Percentiles rank a stretch among this genome's conserved stretches.
Evolutionary conservation across 2,113 vertebrate species (phyloP).

Genomic region (Antechinus flavipes): DNA sequence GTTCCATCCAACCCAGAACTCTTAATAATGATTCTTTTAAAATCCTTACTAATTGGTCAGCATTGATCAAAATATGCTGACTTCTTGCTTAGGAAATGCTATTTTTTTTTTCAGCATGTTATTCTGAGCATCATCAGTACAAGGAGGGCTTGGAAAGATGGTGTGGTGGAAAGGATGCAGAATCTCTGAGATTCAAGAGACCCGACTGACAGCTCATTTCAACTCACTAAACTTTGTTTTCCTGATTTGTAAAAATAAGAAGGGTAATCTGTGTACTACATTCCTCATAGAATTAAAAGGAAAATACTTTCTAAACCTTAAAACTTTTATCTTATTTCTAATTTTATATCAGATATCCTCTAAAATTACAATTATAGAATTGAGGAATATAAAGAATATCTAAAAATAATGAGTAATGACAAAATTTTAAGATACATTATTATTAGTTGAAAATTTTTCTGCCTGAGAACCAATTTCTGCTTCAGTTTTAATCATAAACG

Average conservation of each 20-base stretch:
- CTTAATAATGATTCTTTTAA: background rate
- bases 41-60: background rate
- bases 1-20: background rate
- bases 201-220: background rate
- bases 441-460: background rate
- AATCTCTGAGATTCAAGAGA: background rate
- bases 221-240: background rate
- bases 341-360: background rate
- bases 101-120: slow-evolving; percentile 21
- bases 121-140: background rate
- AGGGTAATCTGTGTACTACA: background rate
- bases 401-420: background rate
- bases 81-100: background rate
- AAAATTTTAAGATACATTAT: too few relatives aligned
- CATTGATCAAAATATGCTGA: slow-evolving; percentile 38
- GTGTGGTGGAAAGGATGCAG: background rate
- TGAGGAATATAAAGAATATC: background rate
- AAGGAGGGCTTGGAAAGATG: background rate
- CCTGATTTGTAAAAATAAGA: background rate
- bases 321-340: background rate
- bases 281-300: background rate
- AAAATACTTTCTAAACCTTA: background rate
- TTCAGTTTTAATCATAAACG: background rate
- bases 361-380: background rate
- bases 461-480: background rate